These are phyloP conservation scores for Epistrophe eligans DNA, from an alignment of 2,888 invertebrate genomes.

Conservation along the genomic window DNA sequence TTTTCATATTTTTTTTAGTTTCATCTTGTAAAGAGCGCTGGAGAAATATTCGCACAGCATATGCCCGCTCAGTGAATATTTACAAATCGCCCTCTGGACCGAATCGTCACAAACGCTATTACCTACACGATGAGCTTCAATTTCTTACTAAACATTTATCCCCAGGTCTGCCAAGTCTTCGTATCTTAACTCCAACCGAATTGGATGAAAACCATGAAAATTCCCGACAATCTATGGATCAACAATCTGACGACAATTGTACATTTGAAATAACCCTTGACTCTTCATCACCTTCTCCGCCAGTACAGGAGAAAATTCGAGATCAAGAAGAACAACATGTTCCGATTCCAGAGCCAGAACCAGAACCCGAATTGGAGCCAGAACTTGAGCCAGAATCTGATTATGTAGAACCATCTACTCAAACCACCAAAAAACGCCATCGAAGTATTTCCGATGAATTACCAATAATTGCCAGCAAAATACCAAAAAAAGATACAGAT, in stretches of 20 bases:
- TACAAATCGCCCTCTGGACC: conserved; percentile 77
- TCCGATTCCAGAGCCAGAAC: background rate
- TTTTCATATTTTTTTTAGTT: conserved; percentile 76
- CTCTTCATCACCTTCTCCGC: conserved; percentile 7
- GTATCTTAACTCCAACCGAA: conserved; percentile 35
- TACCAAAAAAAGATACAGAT: background rate
- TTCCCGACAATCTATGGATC: conserved; percentile 30
- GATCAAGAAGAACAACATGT: background rate
- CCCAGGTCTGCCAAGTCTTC: conserved; percentile 76
- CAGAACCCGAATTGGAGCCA: background rate
- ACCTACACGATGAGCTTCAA: conserved; percentile 77
- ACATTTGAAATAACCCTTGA: conserved; percentile 45
- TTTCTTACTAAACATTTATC: conserved; percentile 78
- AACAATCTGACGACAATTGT: conserved; percentile 36
- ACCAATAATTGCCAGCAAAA: too few relatives aligned
- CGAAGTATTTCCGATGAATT: background rate
- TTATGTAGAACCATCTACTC: background rate
- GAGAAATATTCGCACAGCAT: conserved; percentile 82
- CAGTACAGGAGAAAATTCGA: background rate
- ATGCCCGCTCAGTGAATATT: conserved; percentile 81
- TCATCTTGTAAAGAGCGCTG: conserved; percentile 82
- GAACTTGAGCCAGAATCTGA: background rate
- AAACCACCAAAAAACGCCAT: background rate
- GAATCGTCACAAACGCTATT: conserved; percentile 79
- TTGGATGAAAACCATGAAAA: conserved; percentile 33